Conservation (phyloP, 2,888 invertebrate genomes). For the Crossocerus cetratus region DNA sequence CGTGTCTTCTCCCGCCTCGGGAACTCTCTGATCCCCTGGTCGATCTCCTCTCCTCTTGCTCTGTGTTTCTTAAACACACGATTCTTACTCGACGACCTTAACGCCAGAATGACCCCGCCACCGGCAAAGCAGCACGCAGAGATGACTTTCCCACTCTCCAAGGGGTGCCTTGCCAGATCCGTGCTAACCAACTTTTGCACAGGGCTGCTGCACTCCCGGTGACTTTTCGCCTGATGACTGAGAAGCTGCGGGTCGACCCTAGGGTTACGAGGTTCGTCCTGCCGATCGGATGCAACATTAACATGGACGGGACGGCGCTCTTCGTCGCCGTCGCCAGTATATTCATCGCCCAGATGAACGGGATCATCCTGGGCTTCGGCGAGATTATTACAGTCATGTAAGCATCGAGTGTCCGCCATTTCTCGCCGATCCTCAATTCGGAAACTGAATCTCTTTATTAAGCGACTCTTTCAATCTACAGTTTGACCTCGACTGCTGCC, state of each 20-base stretch:
- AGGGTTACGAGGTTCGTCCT: conserved; percentile 92
- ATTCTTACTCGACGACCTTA: conserved; percentile 17
- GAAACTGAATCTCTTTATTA: not conserved
- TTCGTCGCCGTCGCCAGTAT: conserved; percentile 93
- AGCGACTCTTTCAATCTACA: not conserved
- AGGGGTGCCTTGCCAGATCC: conserved; percentile 27
- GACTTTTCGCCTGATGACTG: conserved; percentile 91
- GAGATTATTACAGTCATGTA: conserved; percentile 93
- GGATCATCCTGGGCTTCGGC: conserved; percentile 87
- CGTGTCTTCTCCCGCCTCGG: conserved; percentile 19
- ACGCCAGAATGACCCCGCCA: conserved; percentile 66
- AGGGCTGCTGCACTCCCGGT: conserved; percentile 91
- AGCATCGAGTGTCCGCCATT: conserved; percentile 68
- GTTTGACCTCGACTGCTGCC: conserved; percentile 89
- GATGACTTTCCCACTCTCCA: conserved; percentile 21
- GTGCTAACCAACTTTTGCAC: conserved; percentile 71
- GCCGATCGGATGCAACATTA: conserved; percentile 94
- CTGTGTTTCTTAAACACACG: not conserved
- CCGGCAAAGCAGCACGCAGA: conserved; percentile 48
- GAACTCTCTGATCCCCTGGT: not conserved
- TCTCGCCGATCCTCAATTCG: not conserved
- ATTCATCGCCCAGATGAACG: conserved; percentile 93
- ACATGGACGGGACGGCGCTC: conserved; percentile 94
- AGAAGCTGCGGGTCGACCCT: conserved; percentile 87
- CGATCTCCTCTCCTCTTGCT: too few relatives aligned